Conservation (phyloP, 2,888 invertebrate species). For the Drosophila antonietae region DNA sequence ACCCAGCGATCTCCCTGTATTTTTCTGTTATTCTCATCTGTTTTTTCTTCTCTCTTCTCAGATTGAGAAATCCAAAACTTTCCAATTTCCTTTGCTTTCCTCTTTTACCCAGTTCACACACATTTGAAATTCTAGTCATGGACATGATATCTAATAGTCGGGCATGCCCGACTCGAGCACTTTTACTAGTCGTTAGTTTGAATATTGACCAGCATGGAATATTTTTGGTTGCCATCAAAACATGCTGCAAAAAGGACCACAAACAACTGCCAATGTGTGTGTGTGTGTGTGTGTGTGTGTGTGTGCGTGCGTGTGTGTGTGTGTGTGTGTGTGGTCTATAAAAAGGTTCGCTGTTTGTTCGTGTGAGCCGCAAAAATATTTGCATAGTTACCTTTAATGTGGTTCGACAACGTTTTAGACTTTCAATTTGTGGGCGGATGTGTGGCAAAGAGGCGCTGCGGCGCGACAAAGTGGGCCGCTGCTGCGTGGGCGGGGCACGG, state of each 20-base stretch:
- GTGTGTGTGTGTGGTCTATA: slow-evolving; percentile 24
- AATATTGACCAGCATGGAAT: slow-evolving; percentile 73
- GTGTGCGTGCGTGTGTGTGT: slow-evolving; percentile 3
- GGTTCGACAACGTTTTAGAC: slow-evolving; percentile 67
- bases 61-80: no score
- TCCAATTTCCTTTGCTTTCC: no score
- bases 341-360: slow-evolving; percentile 68
- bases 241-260: slow-evolving; percentile 42
- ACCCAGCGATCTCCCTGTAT: not conserved
- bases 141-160: not conserved
- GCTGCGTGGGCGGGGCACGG: not conserved
- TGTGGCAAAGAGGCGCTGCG: not conserved
- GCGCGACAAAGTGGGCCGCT: not conserved
- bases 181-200: slow-evolving; percentile 46
- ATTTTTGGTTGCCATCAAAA: slow-evolving; percentile 65
- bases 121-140: not conserved
- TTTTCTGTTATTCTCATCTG: not conserved
- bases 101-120: not conserved
- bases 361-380: slow-evolving; percentile 83
- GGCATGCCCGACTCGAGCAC: not conserved
- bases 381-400: slow-evolving; percentile 84
- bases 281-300: not conserved
- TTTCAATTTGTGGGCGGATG: slow-evolving; percentile 1
- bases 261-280: slow-evolving; percentile 16
- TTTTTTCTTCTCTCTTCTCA: no score